Conservation (phyloP, 2,888 invertebrate species). For the Ophioninae sp. region DNA sequence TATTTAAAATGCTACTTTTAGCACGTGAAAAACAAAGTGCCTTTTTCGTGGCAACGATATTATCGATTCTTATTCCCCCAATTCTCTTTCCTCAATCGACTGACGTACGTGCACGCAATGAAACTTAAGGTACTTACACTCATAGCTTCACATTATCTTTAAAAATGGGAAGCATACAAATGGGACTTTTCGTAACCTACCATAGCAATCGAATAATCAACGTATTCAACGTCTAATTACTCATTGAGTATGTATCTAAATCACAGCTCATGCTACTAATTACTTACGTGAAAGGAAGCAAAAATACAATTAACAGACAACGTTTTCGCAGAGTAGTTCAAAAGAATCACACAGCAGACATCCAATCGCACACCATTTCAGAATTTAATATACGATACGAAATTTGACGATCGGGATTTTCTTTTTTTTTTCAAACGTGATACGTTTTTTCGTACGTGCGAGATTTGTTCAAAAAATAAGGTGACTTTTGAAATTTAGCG, state of each 20-base stretch:
- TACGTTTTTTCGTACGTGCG: constrained; percentile 10
- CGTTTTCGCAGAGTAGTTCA: constrained; percentile 41
- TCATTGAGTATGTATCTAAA: constrained; percentile 80
- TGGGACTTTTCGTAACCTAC: constrained; percentile 44
- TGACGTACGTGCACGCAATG: constrained; percentile 12
- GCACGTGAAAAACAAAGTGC: constrained; percentile 21
- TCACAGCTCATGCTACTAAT: constrained; percentile 81
- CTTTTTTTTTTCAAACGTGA: constrained; percentile 6
- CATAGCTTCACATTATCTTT: not conserved
- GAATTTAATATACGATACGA: constrained; percentile 35
- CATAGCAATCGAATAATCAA: constrained; percentile 61
- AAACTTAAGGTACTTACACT: not conserved
- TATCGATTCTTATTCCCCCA: not conserved
- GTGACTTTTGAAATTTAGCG: too few relatives aligned
- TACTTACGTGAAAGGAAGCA: constrained; percentile 74
- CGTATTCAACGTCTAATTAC: constrained; percentile 69
- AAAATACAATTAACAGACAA: constrained; percentile 43
- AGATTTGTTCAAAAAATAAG: too few relatives aligned
- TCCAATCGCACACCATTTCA: not conserved
- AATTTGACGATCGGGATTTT: constrained; percentile 10
- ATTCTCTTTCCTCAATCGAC: constrained; percentile 47
- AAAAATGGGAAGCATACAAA: constrained; percentile 46
- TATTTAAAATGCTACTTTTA: constrained; percentile 30
- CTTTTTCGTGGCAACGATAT: constrained; percentile 19
- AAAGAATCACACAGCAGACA: constrained; percentile 5